phyloP scores from a whole-genome alignment of 2,113 vertebrate genomes.

The Xenopus laevis region DNA sequence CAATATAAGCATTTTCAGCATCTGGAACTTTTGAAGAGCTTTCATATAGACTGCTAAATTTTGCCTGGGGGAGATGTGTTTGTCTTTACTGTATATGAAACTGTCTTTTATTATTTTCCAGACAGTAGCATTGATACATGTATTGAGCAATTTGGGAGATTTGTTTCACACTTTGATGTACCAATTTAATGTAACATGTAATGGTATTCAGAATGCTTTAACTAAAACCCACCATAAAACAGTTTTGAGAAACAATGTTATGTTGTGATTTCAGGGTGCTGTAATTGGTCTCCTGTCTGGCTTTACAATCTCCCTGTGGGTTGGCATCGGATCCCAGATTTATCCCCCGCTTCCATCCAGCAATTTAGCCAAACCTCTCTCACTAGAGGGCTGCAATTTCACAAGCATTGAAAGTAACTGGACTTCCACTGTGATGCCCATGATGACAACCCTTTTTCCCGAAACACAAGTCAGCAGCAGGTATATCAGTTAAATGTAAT shows the following conservation, averaged over 20 bases:
- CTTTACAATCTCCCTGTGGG: slow-evolving; percentile 82
- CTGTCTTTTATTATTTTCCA: too few species aligned
- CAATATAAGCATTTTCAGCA: too few species aligned
- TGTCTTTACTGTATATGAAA: too few species aligned
- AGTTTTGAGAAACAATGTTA: slow-evolving; percentile 10
- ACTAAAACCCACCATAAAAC: too few species aligned
- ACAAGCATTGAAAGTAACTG: slow-evolving; percentile 50
- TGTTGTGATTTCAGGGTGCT: slow-evolving; percentile 74
- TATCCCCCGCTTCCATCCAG: slow-evolving; percentile 75
- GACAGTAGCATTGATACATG: too few species aligned
- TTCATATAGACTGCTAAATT: too few species aligned
- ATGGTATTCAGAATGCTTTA: too few species aligned
- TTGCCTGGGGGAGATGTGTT: too few species aligned
- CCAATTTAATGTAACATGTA: too few species aligned
- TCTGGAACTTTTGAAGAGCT: too few species aligned
- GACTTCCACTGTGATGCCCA: slow-evolving; percentile 64
- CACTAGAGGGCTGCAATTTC: slow-evolving; percentile 65
- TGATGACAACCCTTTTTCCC: slow-evolving; percentile 51
- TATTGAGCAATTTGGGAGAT: too few species aligned
- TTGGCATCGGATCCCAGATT: slow-evolving; percentile 86
- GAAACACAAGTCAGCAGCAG: slow-evolving; percentile 7
- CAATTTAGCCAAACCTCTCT: slow-evolving; percentile 73
- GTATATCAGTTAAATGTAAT: slow-evolving; percentile 20
- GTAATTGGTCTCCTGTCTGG: slow-evolving; percentile 75
- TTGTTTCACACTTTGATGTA: too few species aligned